Conservation (phyloP, 2,113 vertebrate species). For the Carollia perspicillata region DNA sequence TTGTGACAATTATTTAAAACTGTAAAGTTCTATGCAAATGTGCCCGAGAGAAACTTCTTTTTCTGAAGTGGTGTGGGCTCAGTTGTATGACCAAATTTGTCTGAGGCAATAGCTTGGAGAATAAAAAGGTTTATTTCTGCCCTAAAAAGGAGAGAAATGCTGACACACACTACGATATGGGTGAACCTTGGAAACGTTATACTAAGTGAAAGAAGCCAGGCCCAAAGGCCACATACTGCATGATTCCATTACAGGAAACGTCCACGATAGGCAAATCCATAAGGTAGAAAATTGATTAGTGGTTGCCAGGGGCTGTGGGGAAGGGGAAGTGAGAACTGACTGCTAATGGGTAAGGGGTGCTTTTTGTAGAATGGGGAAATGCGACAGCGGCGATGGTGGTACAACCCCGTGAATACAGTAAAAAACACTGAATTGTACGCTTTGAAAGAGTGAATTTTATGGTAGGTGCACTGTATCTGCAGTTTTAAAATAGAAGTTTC, state of each 20-base stretch:
- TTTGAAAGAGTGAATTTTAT: neutral
- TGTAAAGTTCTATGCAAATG: neutral
- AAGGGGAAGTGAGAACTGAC: too few relatives aligned
- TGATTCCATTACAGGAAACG: neutral
- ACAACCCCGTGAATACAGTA: too few relatives aligned
- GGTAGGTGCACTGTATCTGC: neutral
- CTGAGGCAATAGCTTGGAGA: neutral
- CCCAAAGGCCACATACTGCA: neutral
- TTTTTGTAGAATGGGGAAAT: too few relatives aligned
- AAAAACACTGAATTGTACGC: too few relatives aligned
- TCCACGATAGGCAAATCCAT: neutral
- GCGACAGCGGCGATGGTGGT: too few relatives aligned
- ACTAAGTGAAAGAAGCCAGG: neutral
- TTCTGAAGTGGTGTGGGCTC: neutral
- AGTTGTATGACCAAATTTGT: neutral
- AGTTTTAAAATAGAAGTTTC: neutral
- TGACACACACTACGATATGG: neutral
- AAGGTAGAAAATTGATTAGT: too few relatives aligned
- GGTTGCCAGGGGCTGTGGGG: too few relatives aligned
- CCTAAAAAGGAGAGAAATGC: neutral
- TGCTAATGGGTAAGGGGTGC: too few relatives aligned
- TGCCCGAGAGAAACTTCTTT: neutral
- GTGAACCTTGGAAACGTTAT: neutral
- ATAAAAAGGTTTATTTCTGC: neutral
- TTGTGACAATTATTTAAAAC: neutral